Evolutionary conservation across 2,113 vertebrate genomes (phyloP).

Genomic region (Zosterops borbonicus): DNA sequence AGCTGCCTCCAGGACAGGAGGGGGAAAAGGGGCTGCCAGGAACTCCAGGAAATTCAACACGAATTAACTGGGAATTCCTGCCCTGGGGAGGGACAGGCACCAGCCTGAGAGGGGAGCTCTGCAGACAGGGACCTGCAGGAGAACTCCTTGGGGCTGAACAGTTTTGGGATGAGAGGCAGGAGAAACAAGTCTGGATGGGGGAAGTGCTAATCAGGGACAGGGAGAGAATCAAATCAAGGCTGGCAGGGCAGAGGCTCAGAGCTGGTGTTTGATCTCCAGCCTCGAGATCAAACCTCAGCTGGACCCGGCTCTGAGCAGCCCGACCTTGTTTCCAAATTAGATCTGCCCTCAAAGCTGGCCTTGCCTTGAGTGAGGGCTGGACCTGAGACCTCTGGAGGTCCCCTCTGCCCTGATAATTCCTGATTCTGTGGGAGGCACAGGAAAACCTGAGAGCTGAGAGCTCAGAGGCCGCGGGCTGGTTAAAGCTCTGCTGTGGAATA

Average conservation of each 20-base stretch:
- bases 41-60: rapidly evolving
- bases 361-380: not conserved
- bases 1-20: not conserved
- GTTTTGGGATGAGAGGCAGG: rapidly evolving
- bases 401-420: not conserved
- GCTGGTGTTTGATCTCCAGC: not conserved
- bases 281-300: not conserved
- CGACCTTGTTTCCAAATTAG: not conserved
- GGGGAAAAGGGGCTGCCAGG: not conserved
- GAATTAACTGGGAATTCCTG: not conserved
- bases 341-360: not conserved
- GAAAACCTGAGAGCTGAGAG: not conserved
- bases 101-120: not conserved
- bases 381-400: not conserved
- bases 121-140: not conserved
- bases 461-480: rapidly evolving
- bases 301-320: not conserved
- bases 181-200: not conserved
- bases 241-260: not conserved
- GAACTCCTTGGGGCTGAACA: rapidly evolving
- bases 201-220: not conserved
- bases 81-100: not conserved
- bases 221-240: not conserved
- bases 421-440: too few relatives aligned
- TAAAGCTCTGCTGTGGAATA: not conserved